Base-by-base conservation (phyloP, 2,888 invertebrate species). In the Pandemis heparana region DNA sequence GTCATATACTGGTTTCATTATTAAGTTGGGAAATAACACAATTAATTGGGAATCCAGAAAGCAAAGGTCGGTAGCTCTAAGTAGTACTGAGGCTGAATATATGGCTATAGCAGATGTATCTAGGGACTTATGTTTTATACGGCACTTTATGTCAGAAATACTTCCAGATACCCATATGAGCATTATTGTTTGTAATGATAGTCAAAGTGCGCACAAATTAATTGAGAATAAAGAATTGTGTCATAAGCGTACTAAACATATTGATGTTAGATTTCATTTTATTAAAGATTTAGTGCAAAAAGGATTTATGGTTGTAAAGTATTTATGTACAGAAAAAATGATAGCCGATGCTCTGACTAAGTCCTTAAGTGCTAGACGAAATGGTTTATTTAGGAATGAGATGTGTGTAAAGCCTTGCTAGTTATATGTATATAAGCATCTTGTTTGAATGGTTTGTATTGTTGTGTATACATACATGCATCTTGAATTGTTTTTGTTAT, bases 261-360 rank as follows among this genome's bases (percentile, higher is more conserved):
- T 60, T 60, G 60, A 60, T 60, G 60, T 60, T 32, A 32, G 60
- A 8, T 65, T 39, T 38, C 65, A 65, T 65, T 65, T 64, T 65
- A 51, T 65, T 39, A 65, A 65, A n/a, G 65, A 65, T 32, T 53
- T 65, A 38, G 64, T 64, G 14, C 32, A 64, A 51, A 64, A 48
- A 48, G 51, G 48, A 3, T 64, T 64, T 38, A 64, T 64, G 64
- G 23, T 18, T n/a, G 48, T 51, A 23, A 64, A 64, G 12, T 64
- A 64, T n/a, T 32, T 64, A 48, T 63, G 63, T 41, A 16, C 63
- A 46, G 63, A 46, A 12, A 63, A 14, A 5, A 63, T 63, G 63
- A 46, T 63, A 23, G 63, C 63, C 32, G 64, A 64, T 64, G 48
- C 43, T 43, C 23, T 64, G 32, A 64, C 64, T 41, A 48, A 64